Evolutionary conservation across 2,888 invertebrate genomes (phyloP).

Genomic region (Hydrotaea diabolus): DNA sequence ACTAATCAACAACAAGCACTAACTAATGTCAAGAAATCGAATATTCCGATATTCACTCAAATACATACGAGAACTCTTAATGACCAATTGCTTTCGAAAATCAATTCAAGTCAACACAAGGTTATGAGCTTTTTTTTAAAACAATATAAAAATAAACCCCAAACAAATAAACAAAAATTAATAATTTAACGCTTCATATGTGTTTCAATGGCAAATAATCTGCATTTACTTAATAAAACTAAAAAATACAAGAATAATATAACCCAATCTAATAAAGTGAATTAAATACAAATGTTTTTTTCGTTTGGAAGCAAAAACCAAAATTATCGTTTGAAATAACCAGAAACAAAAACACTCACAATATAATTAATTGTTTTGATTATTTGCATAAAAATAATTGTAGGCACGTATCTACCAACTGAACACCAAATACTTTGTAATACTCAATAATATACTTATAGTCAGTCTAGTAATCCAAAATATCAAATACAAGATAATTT

Average conservation of each 20-base stretch:
- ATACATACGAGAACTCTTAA: conserved; percentile 18
- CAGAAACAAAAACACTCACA: conserved; percentile 48
- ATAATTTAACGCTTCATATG: conserved; percentile 74
- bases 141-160: conserved; percentile 57
- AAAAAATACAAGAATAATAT: conserved; percentile 28
- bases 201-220: conserved; percentile 74
- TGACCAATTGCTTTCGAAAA: conserved; percentile 63
- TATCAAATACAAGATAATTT: too few species aligned
- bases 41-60: not conserved
- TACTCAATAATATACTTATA: not conserved
- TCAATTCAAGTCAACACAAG: conserved; percentile 63
- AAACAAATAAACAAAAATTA: conserved; percentile 32
- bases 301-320: conserved; percentile 45
- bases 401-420: not conserved
- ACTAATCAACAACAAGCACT: conserved; percentile 10
- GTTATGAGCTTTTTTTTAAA: conserved; percentile 74
- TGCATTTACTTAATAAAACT: conserved; percentile 70
- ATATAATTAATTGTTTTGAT: conserved; percentile 13
- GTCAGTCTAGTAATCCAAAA: not conserved
- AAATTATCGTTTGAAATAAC: conserved; percentile 14
- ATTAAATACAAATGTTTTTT: conserved; percentile 43
- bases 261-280: not conserved
- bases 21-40: not conserved
- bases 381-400: not conserved
- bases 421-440: not conserved